Evolutionary conservation across 2,113 vertebrate species (phyloP), one percentile per base, ranked within the genome.

Genomic region (Paradoxurus hermaphroditus): DNA sequence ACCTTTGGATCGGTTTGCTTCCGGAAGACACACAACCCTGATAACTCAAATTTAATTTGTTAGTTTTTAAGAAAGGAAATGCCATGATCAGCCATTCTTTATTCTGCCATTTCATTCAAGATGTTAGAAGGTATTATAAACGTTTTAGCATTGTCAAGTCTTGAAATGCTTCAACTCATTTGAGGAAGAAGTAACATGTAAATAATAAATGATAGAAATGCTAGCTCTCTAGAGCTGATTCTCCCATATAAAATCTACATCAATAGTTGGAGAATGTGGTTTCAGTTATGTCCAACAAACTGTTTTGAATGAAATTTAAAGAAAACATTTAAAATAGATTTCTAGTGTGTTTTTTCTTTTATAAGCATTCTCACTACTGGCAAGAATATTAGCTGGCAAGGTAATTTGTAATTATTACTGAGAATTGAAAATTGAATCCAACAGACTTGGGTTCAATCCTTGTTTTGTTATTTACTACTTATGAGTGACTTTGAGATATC

Each of bases 31-130:
- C 34, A 56, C 1, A 77, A 14, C 7, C 34, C 53, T 72, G 10
- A 21, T 84, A 49, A 13, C 5, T 82, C 13, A 41, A 19, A 94
- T 94, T 53, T 27, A 51, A 29, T 67, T 91, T 78, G 62, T 31
- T 94, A n/a, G 36, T 92, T 92, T 94, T 83, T 68, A 73, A 91
- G 39, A 49, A 51, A 77, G 59, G 21, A 51, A 83, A 63, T 92
- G n/a, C 15, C 41, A 51, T 34, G 31, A 51, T 70, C 15, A 63
- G 39, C 67, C 27, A 79, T 36, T 86, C n/a, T 27, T 91, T 91
- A 81, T 72, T 91, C 82, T 91, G 25, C 1, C 34, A 34, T 16
- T 56, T 95, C 73, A 56, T 65, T 78, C 39, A 86, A 39, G 34
- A 67, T 73, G 15, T 86, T 95, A 95, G 23, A 86, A 86, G 31